These are phyloP conservation scores for Spodoptera litura DNA, from an alignment of 1,140 invertebrate species.

Conservation along the genomic window DNA sequence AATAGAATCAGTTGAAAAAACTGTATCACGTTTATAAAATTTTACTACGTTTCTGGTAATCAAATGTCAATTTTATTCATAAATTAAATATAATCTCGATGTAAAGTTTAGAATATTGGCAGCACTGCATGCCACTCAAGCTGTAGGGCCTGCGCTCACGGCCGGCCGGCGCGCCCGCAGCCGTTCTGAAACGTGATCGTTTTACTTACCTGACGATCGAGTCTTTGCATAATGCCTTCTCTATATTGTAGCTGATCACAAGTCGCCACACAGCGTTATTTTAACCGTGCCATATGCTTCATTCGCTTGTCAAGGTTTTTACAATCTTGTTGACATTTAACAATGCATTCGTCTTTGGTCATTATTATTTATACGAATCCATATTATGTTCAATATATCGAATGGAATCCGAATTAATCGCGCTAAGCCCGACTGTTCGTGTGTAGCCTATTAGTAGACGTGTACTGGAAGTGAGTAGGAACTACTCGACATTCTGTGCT, in stretches of 20 bases:
- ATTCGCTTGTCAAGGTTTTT: conserved; percentile 34
- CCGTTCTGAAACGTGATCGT: conserved; percentile 56
- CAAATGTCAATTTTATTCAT: background rate
- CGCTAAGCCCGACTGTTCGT: background rate
- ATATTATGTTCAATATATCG: too few species aligned
- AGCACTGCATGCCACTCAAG: conserved; percentile 39
- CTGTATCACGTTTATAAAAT: too few species aligned
- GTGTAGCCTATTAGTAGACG: conserved; percentile 11
- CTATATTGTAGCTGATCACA: conserved; percentile 32
- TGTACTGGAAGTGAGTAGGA: conserved; percentile 18
- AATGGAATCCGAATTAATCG: background rate
- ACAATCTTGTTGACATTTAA: conserved; percentile 39
- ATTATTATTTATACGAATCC: background rate
- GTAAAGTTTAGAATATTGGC: conserved; percentile 40
- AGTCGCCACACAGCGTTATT: conserved; percentile 26
- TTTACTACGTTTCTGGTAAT: background rate
- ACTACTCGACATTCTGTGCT: conserved; percentile 4
- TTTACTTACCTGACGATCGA: conserved; percentile 54
- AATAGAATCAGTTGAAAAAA: too few species aligned
- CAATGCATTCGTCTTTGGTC: background rate
- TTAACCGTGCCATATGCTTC: conserved; percentile 28
- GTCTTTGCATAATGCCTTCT: conserved; percentile 44
- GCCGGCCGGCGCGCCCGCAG: conserved; percentile 45
- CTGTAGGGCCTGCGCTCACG: conserved; percentile 20
- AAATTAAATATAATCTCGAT: background rate